These are phyloP conservation scores for Zygaena filipendulae DNA, from an alignment of 2,888 invertebrate species.

Conservation along the genomic window DNA sequence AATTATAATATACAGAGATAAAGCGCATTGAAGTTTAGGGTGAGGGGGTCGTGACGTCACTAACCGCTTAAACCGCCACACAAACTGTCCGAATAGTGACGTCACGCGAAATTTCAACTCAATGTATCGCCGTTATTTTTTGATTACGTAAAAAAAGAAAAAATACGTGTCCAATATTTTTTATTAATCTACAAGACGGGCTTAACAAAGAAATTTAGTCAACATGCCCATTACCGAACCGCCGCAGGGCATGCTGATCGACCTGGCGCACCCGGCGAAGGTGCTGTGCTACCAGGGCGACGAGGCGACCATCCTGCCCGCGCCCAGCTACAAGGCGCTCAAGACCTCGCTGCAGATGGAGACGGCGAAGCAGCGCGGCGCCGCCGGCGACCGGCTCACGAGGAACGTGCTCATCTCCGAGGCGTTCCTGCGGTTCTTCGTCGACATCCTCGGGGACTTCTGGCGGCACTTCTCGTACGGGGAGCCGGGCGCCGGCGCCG, in stretches of 20 bases:
- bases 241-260: slow-evolving; percentile 80
- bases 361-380: slow-evolving; percentile 32
- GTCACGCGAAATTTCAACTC: no score
- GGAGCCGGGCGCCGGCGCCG: slow-evolving; percentile 32
- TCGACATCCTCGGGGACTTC: slow-evolving; percentile 80
- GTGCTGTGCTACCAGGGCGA: slow-evolving; percentile 78
- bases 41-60: no score
- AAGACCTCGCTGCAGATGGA: slow-evolving; percentile 63
- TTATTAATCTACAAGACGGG: no score
- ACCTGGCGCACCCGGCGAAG: slow-evolving; percentile 69
- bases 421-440: slow-evolving; percentile 81
- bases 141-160: no score
- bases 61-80: no score
- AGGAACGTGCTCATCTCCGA: slow-evolving; percentile 82
- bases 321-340: slow-evolving; percentile 74
- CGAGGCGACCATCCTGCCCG: slow-evolving; percentile 80
- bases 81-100: no score
- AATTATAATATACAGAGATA: no score
- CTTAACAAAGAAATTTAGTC: no score
- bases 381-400: slow-evolving; percentile 49
- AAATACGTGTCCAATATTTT: no score
- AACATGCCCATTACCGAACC: no score
- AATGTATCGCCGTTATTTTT: no score
- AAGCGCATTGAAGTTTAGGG: no score
- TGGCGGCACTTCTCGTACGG: slow-evolving; percentile 57